Evolutionary conservation across 1,140 invertebrate species (phyloP).

Genomic region (Drosophila micromelanica): DNA sequence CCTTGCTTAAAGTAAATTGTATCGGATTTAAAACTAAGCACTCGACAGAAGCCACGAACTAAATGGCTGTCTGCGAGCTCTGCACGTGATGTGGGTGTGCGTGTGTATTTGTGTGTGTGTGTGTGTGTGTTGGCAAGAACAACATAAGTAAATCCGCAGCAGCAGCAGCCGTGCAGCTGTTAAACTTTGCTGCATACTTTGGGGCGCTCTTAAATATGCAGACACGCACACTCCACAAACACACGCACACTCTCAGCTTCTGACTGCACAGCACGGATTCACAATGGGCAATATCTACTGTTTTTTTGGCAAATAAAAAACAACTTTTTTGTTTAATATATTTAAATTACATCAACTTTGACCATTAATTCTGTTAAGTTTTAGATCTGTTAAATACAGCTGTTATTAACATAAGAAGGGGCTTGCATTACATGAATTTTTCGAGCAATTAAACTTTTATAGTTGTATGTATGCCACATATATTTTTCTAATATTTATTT

Average conservation of each 20-base stretch:
- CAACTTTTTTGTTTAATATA: no score
- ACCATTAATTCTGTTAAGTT: no score
- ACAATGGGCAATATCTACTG: no score
- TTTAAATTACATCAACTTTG: no score
- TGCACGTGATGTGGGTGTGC: slow-evolving; percentile 3
- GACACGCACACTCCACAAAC: slow-evolving; percentile 28
- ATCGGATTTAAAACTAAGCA: slow-evolving; percentile 69
- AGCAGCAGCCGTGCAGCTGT: slow-evolving; percentile 49
- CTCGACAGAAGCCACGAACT: slow-evolving; percentile 62
- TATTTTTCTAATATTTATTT: no score
- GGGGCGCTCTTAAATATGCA: slow-evolving; percentile 74
- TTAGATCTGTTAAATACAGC: no score
- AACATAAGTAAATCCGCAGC: slow-evolving; percentile 23
- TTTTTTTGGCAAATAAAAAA: no score
- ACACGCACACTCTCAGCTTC: slow-evolving; percentile 43
- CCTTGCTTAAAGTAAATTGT: slow-evolving; percentile 71
- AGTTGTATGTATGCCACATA: no score
- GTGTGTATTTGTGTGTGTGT: not conserved
- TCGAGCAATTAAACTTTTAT: no score
- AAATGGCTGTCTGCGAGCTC: slow-evolving; percentile 55
- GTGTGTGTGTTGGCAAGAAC: slow-evolving; percentile 14
- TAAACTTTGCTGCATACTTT: slow-evolving; percentile 79
- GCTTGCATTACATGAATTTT: no score
- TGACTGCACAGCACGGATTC: slow-evolving; percentile 20
- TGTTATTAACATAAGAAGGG: no score